These are phyloP conservation scores for Phaethon lepturus DNA, from an alignment of 2,113 vertebrate genomes.

Conservation along the genomic window DNA sequence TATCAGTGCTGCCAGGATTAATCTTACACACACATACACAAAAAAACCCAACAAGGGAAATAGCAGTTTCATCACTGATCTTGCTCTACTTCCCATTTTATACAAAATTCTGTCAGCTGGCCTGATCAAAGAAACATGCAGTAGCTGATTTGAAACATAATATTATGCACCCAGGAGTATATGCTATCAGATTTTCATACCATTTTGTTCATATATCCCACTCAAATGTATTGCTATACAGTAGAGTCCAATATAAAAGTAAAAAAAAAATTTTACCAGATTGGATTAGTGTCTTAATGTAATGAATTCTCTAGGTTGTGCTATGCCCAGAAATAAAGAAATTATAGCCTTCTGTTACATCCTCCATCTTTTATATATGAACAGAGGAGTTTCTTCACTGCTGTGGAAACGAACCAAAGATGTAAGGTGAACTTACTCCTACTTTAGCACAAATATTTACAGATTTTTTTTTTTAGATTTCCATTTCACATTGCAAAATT, in stretches of 20 bases:
- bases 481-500: background rate
- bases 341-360: background rate
- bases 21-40: background rate
- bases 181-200: background rate
- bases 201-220: background rate
- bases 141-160: background rate
- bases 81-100: conserved; percentile 38
- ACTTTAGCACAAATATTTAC: background rate
- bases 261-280: background rate
- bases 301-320: background rate
- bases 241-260: background rate
- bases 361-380: background rate
- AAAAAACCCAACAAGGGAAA: background rate
- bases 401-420: background rate
- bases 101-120: conserved; percentile 1
- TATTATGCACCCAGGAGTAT: background rate
- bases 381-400: background rate
- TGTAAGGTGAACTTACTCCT: background rate
- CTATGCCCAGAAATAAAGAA: background rate
- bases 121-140: background rate
- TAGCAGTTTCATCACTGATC: conserved; percentile 23
- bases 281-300: background rate
- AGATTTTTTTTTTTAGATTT: background rate
- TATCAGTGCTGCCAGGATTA: conserved; percentile 3
- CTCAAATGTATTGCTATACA: background rate